Conservation (phyloP, 2,888 invertebrate species). For the Melinopterus prodromus region DNA sequence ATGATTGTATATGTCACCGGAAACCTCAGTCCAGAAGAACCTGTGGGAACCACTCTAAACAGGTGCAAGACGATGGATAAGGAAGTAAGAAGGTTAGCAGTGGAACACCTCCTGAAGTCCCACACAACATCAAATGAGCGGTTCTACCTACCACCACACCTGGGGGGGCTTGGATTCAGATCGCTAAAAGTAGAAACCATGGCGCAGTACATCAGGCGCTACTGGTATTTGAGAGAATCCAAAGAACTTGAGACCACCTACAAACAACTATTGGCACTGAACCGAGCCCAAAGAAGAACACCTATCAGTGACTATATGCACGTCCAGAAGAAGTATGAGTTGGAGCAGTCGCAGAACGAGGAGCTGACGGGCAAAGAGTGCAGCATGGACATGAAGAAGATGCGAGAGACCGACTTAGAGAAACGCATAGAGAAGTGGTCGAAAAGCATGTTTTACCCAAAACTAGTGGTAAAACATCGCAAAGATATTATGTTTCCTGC, state of each 20-base stretch:
- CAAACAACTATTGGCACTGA: background rate
- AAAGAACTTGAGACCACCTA: constrained; percentile 12
- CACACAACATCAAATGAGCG: constrained; percentile 24
- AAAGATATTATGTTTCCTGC: constrained; percentile 35
- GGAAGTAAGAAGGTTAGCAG: constrained; percentile 4
- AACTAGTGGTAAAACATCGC: constrained; percentile 25
- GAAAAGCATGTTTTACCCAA: constrained; percentile 40
- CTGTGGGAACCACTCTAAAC: background rate
- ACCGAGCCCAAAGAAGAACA: constrained; percentile 18
- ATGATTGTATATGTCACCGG: background rate
- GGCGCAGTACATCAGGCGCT: constrained; percentile 9
- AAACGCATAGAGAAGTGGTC: constrained; percentile 32
- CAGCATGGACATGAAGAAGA: too few species aligned
- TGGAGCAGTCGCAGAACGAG: background rate
- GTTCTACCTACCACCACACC: constrained; percentile 13
- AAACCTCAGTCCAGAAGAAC: background rate
- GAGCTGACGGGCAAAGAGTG: too few species aligned
- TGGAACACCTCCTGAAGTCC: constrained; percentile 12
- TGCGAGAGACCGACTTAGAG: background rate
- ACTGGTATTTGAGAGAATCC: constrained; percentile 17
- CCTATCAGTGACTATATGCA: constrained; percentile 24
- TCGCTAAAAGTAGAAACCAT: constrained; percentile 13
- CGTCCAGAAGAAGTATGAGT: background rate
- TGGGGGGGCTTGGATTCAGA: constrained; percentile 26
- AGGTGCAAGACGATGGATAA: constrained; percentile 11